These are phyloP conservation scores for Tragelaphus scriptus DNA, from an alignment of 2,113 vertebrate genomes.

Conservation along the genomic window DNA sequence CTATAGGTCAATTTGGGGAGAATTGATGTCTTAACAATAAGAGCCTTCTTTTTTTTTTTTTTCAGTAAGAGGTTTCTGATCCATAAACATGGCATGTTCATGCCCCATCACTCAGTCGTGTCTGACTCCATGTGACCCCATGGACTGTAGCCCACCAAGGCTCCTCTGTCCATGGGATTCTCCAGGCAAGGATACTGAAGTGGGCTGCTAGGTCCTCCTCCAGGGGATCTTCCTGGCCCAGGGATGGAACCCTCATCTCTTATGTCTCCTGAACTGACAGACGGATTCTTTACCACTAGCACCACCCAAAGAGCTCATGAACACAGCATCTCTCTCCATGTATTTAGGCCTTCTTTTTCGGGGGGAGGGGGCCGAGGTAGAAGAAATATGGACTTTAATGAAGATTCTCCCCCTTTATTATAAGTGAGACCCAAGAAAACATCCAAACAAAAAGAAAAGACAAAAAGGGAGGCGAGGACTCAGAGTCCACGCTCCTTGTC, in stretches of 20 bases:
- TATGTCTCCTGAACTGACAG: neutral
- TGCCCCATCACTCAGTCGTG: neutral
- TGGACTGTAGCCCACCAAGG: neutral
- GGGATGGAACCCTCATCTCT: neutral
- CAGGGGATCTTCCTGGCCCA: neutral
- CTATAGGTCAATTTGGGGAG: neutral
- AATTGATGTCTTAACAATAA: neutral
- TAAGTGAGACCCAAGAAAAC: constrained; percentile 63
- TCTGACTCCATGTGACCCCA: neutral
- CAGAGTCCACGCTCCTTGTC: neutral
- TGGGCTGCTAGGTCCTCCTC: neutral
- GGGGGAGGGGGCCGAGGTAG: neutral
- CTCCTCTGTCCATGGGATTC: neutral
- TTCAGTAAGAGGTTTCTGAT: neutral
- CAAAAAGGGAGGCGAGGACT: neutral
- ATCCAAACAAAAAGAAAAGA: constrained; percentile 45
- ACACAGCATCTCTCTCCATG: neutral
- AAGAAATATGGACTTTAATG: constrained; percentile 81
- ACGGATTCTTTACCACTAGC: neutral
- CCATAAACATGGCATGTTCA: neutral
- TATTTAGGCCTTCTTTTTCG: neutral
- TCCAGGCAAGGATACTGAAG: neutral
- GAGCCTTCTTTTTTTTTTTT: neutral
- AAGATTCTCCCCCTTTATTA: constrained; percentile 81
- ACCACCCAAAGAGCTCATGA: neutral